phyloP scores from a whole-genome alignment of 1,140 invertebrate genomes.

The Pseudomyrmex sp. region DNA sequence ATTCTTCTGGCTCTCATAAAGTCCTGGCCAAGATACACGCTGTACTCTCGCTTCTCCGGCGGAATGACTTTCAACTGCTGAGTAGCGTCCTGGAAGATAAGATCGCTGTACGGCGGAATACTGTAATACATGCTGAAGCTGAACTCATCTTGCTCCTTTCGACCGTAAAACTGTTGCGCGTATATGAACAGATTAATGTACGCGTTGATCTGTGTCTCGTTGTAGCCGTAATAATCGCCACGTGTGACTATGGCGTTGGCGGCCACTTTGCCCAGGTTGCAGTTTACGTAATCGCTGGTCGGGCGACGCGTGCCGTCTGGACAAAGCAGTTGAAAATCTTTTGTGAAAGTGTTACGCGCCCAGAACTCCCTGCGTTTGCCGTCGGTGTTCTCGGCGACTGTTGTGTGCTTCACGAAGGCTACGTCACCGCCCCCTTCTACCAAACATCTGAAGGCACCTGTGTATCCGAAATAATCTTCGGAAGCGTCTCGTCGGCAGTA shows the following conservation, averaged over 20 bases:
- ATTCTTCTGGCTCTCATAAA: constrained; percentile 91
- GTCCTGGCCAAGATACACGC: constrained; percentile 90
- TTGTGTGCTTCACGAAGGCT: constrained; percentile 97
- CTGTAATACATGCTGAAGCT: constrained; percentile 97
- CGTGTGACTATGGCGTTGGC: constrained; percentile 96
- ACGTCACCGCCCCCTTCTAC: constrained; percentile 98
- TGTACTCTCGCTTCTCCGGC: constrained; percentile 87
- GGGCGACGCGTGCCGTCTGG: constrained; percentile 94
- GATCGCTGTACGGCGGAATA: constrained; percentile 91
- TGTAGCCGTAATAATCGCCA: constrained; percentile 89
- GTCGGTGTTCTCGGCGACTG: constrained; percentile 95
- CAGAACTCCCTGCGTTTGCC: constrained; percentile 96
- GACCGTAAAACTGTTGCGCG: constrained; percentile 95
- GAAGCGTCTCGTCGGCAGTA: constrained; percentile 94
- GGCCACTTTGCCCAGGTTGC: constrained; percentile 96
- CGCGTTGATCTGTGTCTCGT: constrained; percentile 92
- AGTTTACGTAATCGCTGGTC: constrained; percentile 92
- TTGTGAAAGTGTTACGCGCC: constrained; percentile 95
- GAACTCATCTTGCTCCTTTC: constrained; percentile 93
- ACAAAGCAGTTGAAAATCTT: constrained; percentile 97
- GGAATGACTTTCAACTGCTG: constrained; percentile 92
- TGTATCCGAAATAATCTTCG: constrained; percentile 95
- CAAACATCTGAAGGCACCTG: constrained; percentile 95
- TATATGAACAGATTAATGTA: constrained; percentile 95
- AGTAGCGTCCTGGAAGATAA: constrained; percentile 97